Evolutionary conservation across 2,888 invertebrate species (phyloP).

Genomic region (Saturnia japonica): DNA sequence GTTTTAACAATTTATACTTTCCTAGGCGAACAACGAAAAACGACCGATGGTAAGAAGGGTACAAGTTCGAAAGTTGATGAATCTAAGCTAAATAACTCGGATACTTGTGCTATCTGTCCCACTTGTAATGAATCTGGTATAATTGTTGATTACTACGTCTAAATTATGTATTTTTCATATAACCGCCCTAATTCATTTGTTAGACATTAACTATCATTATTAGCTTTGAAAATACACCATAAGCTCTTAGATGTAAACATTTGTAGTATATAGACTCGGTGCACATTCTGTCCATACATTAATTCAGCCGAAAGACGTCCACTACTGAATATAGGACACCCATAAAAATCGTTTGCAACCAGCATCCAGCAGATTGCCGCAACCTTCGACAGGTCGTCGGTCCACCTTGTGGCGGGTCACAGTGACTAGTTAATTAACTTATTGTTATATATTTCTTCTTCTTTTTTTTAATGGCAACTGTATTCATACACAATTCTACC

Average conservation of each 20-base stretch:
- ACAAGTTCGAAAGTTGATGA: conserved; percentile 16
- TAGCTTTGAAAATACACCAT: not conserved
- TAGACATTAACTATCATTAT: not conserved
- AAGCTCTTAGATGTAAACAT: not conserved
- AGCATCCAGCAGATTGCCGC: too few species aligned
- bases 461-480: too few species aligned
- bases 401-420: too few species aligned
- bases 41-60: conserved; percentile 6
- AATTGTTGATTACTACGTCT: conserved; percentile 4
- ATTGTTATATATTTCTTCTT: too few species aligned
- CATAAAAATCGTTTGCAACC: too few species aligned
- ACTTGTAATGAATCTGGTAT: conserved; percentile 39
- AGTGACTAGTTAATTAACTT: too few species aligned
- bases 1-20: conserved; percentile 3
- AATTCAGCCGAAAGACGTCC: too few species aligned
- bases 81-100: conserved; percentile 21
- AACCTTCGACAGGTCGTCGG: too few species aligned
- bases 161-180: conserved; percentile 1
- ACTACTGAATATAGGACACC: too few species aligned
- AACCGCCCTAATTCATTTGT: not conserved
- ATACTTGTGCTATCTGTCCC: conserved; percentile 40
- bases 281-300: not conserved
- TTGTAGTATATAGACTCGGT: not conserved
- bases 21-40: conserved; percentile 12
- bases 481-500: too few species aligned